Evolutionary conservation across 92 coral and sea anemone genomes (phyloP), one percentile per base, ranked within the genome.

Genomic region (Isaurus tuberculatus): DNA sequence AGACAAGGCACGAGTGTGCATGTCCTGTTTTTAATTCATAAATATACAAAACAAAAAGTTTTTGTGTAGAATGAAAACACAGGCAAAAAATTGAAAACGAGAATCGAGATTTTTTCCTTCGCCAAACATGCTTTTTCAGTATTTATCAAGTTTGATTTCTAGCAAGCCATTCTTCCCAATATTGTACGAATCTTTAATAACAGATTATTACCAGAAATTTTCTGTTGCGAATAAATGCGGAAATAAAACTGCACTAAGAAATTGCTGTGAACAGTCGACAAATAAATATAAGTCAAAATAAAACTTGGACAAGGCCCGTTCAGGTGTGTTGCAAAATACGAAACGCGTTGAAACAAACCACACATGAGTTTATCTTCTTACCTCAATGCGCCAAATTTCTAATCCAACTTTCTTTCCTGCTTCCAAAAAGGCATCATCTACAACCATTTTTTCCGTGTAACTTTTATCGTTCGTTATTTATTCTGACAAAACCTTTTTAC

Each of bases 381-480:
- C 99, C 98, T 97, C 99, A 20, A 97, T 97, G 34, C 99, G 88
- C 99, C 99, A 97, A 79, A 97, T 94, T 73, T 92, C 95, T 70
- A 89, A 26, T 22, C 99, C 99, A 23, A 95, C 91, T 31, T 80
- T 89, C 85, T 92, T 89, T 29, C 98, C 98, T 13, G 98, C 98
- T 72, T 90, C 87, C 22, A 90, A 88, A 79, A 97, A 97, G 26
- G 99, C 99, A 20, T 91, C 92, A 82, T 97, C 99, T 65, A 92
- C 98, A 51, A 90, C 94, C 97, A 95, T 91, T 71, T 37, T 81
- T 74, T 25, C 65, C 9, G 23, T 55, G 25, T 55, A n/a, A 55
- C 8, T 32, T 36, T 33, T 15, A 15, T 57, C 33, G 30, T 51
- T 14, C 3, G 29, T 29, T 29, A 16, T 37, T 70, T 25, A 2